Percentiles rank a stretch among this genome's conserved stretches.
Evolutionary conservation across 2,797 vertebrate species (phyloP).

Genomic region (Sebastes iracundus): DNA sequence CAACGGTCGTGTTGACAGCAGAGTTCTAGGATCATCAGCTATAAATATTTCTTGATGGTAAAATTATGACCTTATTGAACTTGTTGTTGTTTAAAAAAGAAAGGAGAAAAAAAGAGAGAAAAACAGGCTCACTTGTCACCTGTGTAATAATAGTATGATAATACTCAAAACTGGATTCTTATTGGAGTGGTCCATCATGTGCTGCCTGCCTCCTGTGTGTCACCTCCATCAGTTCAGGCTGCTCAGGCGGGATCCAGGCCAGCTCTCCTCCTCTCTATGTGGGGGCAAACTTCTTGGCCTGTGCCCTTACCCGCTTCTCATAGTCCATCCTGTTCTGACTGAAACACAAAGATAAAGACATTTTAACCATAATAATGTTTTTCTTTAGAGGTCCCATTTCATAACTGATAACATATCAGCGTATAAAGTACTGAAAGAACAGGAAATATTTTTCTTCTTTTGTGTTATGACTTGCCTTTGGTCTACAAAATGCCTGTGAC

Average conservation of each 20-base stretch:
- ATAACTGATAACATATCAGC: background rate
- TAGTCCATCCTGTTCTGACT: conserved; percentile 89
- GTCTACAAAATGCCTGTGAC: background rate
- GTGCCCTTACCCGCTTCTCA: conserved; percentile 84
- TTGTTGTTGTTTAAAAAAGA: conserved; percentile 19
- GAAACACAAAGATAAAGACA: conserved; percentile 3
- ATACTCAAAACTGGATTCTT: conserved; percentile 68
- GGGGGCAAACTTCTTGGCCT: conserved; percentile 87
- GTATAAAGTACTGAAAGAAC: background rate
- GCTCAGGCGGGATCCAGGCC: conserved; percentile 37
- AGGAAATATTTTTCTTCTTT: background rate
- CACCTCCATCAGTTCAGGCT: conserved; percentile 46
- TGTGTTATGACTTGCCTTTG: background rate
- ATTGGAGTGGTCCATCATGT: conserved; percentile 79
- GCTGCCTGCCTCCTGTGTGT: conserved; percentile 52
- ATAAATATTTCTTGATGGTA: conserved; percentile 37
- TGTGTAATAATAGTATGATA: conserved; percentile 41
- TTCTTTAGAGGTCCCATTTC: too few relatives aligned
- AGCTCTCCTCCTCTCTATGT: conserved; percentile 72
- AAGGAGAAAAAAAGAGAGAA: conserved; percentile 7
- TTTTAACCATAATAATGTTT: background rate
- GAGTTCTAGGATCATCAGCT: conserved; percentile 41
- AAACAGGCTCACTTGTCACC: conserved; percentile 43
- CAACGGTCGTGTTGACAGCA: conserved; percentile 30
- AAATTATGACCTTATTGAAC: conserved; percentile 34